A percentile compares a stretch with the other conserved stretches of the same genome.
Conservation (phyloP, 2,113 vertebrate genomes). For the Phaetusa simplex region DNA sequence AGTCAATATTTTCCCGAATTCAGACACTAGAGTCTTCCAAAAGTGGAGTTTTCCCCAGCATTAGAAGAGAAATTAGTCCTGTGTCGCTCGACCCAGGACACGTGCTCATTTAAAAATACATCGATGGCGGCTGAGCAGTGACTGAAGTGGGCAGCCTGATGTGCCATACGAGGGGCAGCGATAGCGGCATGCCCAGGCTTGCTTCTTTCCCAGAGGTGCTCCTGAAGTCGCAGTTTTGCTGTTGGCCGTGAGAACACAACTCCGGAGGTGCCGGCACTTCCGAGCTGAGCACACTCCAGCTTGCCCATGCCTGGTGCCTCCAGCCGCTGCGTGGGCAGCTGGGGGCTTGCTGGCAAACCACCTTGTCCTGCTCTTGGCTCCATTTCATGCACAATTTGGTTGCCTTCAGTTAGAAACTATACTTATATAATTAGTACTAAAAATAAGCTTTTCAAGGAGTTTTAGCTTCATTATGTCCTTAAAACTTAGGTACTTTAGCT, state of each 20-base stretch:
- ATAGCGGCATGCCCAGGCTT: not conserved
- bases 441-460: not conserved
- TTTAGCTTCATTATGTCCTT: not conserved
- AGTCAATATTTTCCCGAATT: too few species aligned
- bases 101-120: not conserved
- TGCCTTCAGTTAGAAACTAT: not conserved
- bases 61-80: too few species aligned
- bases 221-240: not conserved
- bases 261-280: not conserved
- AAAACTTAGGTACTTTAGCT: not conserved
- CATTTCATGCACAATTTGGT: rapidly evolving
- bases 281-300: not conserved
- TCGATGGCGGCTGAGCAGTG: not conserved
- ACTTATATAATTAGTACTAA: not conserved
- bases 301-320: rapidly evolving
- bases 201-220: not conserved
- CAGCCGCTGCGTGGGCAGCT: not conserved
- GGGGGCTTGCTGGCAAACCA: not conserved
- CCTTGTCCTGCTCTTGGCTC: not conserved
- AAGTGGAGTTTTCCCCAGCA: too few species aligned
- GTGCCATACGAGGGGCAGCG: not conserved
- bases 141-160: not conserved
- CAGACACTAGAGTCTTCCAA: too few species aligned
- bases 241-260: rapidly evolving
- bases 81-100: too few species aligned